phyloP scores from a whole-genome alignment of 2,888 invertebrate species.

The Cryptus viduatorius region DNA sequence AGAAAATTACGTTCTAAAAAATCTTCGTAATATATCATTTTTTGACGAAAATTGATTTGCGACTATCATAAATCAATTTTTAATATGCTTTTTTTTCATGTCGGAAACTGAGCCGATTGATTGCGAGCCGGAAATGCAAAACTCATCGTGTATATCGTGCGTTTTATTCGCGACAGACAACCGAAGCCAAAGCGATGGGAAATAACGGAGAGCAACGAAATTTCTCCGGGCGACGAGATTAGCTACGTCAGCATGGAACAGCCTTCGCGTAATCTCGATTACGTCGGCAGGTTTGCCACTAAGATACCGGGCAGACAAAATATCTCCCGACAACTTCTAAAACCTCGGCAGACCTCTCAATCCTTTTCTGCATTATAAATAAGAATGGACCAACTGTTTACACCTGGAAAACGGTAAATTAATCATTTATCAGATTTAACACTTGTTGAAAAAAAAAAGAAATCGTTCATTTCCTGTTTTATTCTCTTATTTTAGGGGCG shows the following conservation, averaged over 20 bases:
- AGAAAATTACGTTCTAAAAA: too few relatives aligned
- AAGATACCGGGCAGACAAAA: conserved; percentile 15
- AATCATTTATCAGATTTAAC: conserved; percentile 3
- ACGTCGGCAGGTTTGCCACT: conserved; percentile 5
- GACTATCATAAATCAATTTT: too few relatives aligned
- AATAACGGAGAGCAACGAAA: conserved; percentile 54
- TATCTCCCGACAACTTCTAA: conserved; percentile 17
- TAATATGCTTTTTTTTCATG: too few relatives aligned
- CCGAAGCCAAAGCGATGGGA: conserved; percentile 72
- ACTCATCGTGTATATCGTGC: not conserved
- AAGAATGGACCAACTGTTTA: conserved; percentile 21
- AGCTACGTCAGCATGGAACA: conserved; percentile 59
- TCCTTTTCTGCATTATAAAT: not conserved
- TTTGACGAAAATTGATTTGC: too few relatives aligned
- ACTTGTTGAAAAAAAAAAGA: conserved; percentile 11
- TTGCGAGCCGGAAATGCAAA: not conserved
- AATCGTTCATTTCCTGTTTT: conserved; percentile 9
- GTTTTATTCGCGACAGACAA: conserved; percentile 47
- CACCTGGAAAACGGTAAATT: conserved; percentile 4
- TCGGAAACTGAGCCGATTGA: not conserved
- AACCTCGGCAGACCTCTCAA: not conserved
- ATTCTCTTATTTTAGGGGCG: conserved; percentile 4
- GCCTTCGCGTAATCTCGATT: conserved; percentile 42
- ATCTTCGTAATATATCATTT: too few relatives aligned
- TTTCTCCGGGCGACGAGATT: conserved; percentile 38